Evolutionary conservation across 2,113 vertebrate genomes (phyloP), one percentile per base, ranked within the genome.

Genomic region (Clarias magur): DNA sequence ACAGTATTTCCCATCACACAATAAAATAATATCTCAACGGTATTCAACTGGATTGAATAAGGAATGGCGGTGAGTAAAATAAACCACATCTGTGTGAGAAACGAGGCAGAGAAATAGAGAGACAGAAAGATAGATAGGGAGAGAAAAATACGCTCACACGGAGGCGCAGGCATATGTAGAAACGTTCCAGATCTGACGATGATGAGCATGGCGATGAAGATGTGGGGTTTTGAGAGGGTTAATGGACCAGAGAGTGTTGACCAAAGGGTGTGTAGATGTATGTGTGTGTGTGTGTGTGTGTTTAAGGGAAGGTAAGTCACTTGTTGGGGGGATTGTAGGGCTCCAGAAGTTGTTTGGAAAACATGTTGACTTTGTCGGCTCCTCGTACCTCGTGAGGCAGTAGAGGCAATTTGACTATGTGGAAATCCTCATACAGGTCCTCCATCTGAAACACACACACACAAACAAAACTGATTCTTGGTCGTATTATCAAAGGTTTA

Each of bases 341-440:
- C 89, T 98, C 97, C 93, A 98, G 95, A 79, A 98, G 96, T 85
- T 97, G 97, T 93, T 95, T 94, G 12, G 97, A 98, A 94, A 98
- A 98, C 4, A 95, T 96, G 93, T 98, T 98, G 92, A 98, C 97
- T 92, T 97, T 98, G 90, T 98, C 97, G 0, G 96, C 94, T 5
- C 97, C 97, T 87, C 97, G 95, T 17, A 98, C 97, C 88, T 98
- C 97, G 3, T 98, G 97, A 81, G 97, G 97, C 87, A 98, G 94
- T 89, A 98, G 94, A 0, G 97, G 97, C 90, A 98, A 93, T 93
- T 98, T 98, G 87, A 98, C 94, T 92, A 98, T 98, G 93, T 98
- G 97, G 93, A 98, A 98, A 91, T 98, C 97, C 95, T 98, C 97
- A 65, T 98, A 98, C 34, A 98, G 95, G 91, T 98, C 97, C 89